Evolutionary conservation across 1,140 invertebrate species (phyloP).

Genomic region (Nymphalis io): DNA sequence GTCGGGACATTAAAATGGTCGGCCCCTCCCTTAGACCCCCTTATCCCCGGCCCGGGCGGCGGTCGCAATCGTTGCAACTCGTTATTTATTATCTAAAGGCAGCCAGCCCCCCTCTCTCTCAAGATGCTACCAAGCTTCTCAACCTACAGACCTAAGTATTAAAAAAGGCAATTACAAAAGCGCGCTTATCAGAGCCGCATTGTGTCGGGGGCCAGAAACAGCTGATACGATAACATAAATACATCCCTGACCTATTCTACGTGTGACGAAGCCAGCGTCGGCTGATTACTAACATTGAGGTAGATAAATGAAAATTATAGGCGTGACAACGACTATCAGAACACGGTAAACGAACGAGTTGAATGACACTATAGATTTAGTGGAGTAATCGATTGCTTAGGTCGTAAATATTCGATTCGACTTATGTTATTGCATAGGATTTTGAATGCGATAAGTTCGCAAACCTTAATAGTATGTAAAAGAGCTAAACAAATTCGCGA

Average conservation of each 20-base stretch:
- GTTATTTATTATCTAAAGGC: slow-evolving; percentile 79
- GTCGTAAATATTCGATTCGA: not conserved
- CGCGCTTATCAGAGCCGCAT: slow-evolving; percentile 36
- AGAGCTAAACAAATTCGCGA: slow-evolving; percentile 49
- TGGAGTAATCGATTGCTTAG: slow-evolving; percentile 25
- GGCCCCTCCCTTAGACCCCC: slow-evolving; percentile 70
- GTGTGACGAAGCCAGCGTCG: slow-evolving; percentile 47
- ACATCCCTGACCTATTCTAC: slow-evolving; percentile 59
- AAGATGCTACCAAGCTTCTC: slow-evolving; percentile 42
- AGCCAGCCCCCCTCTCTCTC: slow-evolving; percentile 57
- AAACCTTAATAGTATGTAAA: slow-evolving; percentile 33
- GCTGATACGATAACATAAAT: slow-evolving; percentile 61
- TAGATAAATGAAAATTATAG: slow-evolving; percentile 55
- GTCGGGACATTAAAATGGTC: slow-evolving; percentile 80
- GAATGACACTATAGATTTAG: slow-evolving; percentile 40
- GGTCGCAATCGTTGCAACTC: slow-evolving; percentile 78
- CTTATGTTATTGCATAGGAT: not conserved
- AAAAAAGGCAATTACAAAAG: slow-evolving; percentile 33
- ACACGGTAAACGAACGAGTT: slow-evolving; percentile 39
- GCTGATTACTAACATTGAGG: slow-evolving; percentile 44
- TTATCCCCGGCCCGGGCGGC: slow-evolving; percentile 55
- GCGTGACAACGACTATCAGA: slow-evolving; percentile 52
- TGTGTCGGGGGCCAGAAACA: slow-evolving; percentile 39
- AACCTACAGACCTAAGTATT: slow-evolving; percentile 25
- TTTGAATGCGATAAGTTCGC: not conserved